Evolutionary conservation across 1,140 invertebrate genomes (phyloP).

Genomic region (Geopemphigus sp.): DNA sequence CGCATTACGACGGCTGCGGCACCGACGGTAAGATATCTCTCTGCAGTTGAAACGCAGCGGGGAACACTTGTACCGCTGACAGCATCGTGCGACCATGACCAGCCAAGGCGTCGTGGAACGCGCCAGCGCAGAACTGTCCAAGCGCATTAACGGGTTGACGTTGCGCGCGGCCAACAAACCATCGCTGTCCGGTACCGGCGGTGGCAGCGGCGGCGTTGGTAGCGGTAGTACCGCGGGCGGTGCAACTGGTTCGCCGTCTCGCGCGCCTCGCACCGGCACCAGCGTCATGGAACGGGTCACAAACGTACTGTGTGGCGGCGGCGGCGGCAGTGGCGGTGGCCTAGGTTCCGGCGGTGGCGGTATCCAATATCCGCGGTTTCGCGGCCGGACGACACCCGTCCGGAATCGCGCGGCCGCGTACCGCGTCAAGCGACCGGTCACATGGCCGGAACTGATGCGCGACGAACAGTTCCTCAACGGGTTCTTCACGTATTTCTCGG

Average conservation of each 20-base stretch:
- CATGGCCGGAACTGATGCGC: constrained; percentile 73
- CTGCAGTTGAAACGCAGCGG: not conserved
- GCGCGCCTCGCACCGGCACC: constrained; percentile 57
- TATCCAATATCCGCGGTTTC: constrained; percentile 33
- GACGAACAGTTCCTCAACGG: constrained; percentile 79
- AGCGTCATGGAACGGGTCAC: constrained; percentile 82
- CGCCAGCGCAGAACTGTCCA: constrained; percentile 80
- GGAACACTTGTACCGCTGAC: not conserved
- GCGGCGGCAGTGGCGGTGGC: constrained; percentile 29
- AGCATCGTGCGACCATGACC: constrained; percentile 59
- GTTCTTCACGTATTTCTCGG: constrained; percentile 83
- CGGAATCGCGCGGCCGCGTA: constrained; percentile 44
- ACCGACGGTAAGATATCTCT: not conserved
- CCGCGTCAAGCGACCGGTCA: constrained; percentile 57
- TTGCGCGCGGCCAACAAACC: constrained; percentile 67
- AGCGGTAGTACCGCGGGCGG: not conserved
- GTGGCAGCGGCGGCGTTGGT: not conserved
- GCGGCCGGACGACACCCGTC: constrained; percentile 37
- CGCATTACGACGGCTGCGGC: constrained; percentile 10
- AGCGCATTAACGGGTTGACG: constrained; percentile 80
- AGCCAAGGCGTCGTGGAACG: constrained; percentile 81
- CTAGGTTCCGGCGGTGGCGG: constrained; percentile 34
- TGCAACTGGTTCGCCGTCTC: constrained; percentile 53
- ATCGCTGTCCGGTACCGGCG: constrained; percentile 45
- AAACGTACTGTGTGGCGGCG: constrained; percentile 73